Evolutionary conservation across 2,113 vertebrate genomes (phyloP).

Genomic region (Calidris pugnax): DNA sequence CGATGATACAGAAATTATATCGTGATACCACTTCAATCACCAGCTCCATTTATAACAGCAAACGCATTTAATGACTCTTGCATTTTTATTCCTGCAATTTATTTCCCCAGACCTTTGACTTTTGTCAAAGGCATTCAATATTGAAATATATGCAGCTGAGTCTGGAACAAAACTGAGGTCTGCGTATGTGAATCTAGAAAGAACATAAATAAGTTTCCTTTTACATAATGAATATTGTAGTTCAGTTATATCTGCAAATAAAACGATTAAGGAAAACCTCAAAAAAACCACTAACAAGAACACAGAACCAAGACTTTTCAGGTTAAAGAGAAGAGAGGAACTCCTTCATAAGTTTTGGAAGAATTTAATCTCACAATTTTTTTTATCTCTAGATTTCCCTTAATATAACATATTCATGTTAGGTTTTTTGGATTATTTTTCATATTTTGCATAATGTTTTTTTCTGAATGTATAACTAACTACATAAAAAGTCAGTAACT

Average conservation of each 20-base stretch:
- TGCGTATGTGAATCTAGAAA: neutral
- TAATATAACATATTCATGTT: neutral
- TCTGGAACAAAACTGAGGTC: neutral
- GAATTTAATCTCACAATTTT: neutral
- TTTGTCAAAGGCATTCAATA: neutral
- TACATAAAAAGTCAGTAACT: neutral
- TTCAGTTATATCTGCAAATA: neutral
- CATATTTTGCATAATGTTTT: neutral
- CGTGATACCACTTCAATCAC: neutral
- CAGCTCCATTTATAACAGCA: neutral
- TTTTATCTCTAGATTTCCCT: neutral
- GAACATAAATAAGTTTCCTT: neutral
- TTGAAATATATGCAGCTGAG: neutral
- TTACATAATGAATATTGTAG: neutral
- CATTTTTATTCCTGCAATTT: neutral
- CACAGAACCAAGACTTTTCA: neutral
- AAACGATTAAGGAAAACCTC: neutral
- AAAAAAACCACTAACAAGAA: neutral
- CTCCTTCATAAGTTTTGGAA: neutral
- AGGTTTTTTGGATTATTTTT: neutral
- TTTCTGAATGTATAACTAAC: neutral
- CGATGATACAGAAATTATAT: neutral
- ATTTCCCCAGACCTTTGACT: neutral
- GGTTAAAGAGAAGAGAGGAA: neutral
- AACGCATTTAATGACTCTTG: neutral